A percentile compares a stretch with the other conserved stretches of the same genome.
phyloP scores from a whole-genome alignment of 2,113 vertebrate species.

The Aegypius monachus region DNA sequence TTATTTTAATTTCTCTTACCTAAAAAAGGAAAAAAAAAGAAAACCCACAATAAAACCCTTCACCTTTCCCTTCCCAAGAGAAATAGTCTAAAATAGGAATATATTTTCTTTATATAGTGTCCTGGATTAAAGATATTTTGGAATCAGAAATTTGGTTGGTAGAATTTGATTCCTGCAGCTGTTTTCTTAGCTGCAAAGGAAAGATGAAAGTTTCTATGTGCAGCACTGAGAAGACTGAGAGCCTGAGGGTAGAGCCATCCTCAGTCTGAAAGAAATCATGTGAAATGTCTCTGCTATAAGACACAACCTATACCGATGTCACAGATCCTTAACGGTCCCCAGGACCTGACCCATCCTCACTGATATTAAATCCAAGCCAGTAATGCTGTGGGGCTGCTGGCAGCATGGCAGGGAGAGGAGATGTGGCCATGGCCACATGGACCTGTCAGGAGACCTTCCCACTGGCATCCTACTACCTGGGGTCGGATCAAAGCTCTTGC shows the following conservation, averaged over 20 bases:
- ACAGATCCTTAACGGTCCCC: background rate
- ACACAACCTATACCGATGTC: background rate
- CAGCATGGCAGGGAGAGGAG: background rate
- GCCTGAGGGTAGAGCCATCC: background rate
- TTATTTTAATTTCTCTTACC: background rate
- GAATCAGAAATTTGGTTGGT: background rate
- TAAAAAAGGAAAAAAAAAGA: background rate
- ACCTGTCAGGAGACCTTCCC: background rate
- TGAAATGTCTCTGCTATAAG: background rate
- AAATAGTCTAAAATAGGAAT: background rate
- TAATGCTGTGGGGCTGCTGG: background rate
- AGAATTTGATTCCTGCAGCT: background rate
- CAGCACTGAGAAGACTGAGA: background rate
- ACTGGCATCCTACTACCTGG: background rate
- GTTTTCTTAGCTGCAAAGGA: background rate
- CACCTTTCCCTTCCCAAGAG: background rate
- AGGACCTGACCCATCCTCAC: background rate
- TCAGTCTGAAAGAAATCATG: background rate
- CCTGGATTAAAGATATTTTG: background rate
- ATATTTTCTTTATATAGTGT: background rate
- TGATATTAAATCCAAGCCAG: background rate
- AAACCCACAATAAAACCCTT: background rate
- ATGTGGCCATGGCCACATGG: rapidly evolving
- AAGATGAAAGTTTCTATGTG: background rate
- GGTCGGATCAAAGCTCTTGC: background rate